These are phyloP conservation scores for Agriopis aurantiaria DNA, from an alignment of 2,888 invertebrate species.

Conservation along the genomic window DNA sequence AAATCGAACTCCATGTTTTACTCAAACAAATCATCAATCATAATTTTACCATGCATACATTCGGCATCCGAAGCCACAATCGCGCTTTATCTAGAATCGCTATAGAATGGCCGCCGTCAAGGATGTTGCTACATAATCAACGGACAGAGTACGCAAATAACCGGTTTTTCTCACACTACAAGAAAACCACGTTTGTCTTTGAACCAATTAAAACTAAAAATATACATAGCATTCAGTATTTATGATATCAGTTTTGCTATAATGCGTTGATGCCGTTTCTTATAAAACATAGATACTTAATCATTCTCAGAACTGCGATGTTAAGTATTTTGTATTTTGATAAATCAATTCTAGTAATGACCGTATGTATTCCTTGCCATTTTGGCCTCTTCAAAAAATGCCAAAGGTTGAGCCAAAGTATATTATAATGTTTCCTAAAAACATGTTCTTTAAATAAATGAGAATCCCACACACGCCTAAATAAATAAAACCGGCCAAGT, in stretches of 20 bases:
- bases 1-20: background rate
- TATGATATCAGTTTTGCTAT: conserved; percentile 4
- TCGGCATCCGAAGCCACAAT: conserved; percentile 31
- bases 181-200: conserved; percentile 39
- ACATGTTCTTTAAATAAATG: too few species aligned
- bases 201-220: conserved; percentile 34
- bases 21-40: background rate
- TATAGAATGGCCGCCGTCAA: conserved; percentile 59
- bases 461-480: too few species aligned
- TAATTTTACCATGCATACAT: background rate
- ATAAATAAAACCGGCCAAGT: too few species aligned
- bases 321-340: too few species aligned
- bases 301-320: too few species aligned
- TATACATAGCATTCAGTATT: conserved; percentile 1
- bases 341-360: too few species aligned
- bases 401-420: too few species aligned
- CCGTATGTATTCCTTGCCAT: too few species aligned
- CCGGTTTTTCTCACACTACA: conserved; percentile 60
- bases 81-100: conserved; percentile 48
- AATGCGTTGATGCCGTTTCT: background rate
- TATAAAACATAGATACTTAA: background rate
- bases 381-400: too few species aligned
- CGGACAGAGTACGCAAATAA: conserved; percentile 47
- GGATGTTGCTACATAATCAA: conserved; percentile 62
- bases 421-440: too few species aligned